phyloP scores from a whole-genome alignment of 2,888 invertebrate species.

The Caenorhabditis sp. region DNA sequence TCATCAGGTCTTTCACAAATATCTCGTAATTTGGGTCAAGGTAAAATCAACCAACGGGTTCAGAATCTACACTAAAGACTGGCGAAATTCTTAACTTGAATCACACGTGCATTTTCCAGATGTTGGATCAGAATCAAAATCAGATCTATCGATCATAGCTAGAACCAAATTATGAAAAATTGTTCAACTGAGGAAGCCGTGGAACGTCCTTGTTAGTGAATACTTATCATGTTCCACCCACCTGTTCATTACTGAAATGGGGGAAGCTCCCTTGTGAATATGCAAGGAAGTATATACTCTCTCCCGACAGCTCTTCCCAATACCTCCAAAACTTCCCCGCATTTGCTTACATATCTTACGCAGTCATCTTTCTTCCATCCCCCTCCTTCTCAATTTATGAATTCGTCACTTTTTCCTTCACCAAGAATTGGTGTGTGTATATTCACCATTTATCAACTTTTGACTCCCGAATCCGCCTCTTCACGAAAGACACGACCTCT shows the following conservation, averaged over 20 bases:
- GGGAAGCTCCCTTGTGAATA: slow-evolving; percentile 25
- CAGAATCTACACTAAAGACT: too few species aligned
- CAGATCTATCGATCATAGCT: too few species aligned
- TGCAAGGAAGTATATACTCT: background rate
- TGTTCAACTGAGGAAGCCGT: too few species aligned
- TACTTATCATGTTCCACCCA: background rate
- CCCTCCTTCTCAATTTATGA: slow-evolving; percentile 11
- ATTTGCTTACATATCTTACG: slow-evolving; percentile 33
- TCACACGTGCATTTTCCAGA: too few species aligned
- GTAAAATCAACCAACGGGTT: too few species aligned
- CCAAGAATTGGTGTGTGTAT: slow-evolving; percentile 44
- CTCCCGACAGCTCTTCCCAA: slow-evolving; percentile 16
- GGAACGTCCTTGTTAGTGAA: too few species aligned
- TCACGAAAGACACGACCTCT: slow-evolving; percentile 36
- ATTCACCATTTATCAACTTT: slow-evolving; percentile 58
- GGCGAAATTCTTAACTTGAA: too few species aligned
- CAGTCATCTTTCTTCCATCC: slow-evolving; percentile 7
- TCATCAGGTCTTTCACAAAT: too few species aligned
- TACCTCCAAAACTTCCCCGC: slow-evolving; percentile 29
- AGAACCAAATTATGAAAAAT: too few species aligned
- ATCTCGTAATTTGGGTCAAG: too few species aligned
- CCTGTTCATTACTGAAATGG: slow-evolving; percentile 10
- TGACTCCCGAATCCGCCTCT: slow-evolving; percentile 8
- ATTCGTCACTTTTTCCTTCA: slow-evolving; percentile 41
- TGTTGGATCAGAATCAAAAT: too few species aligned